Evolutionary conservation across 2,113 vertebrate species (phyloP), one percentile per base, ranked within the genome.

Genomic region (Clupea harengus): DNA sequence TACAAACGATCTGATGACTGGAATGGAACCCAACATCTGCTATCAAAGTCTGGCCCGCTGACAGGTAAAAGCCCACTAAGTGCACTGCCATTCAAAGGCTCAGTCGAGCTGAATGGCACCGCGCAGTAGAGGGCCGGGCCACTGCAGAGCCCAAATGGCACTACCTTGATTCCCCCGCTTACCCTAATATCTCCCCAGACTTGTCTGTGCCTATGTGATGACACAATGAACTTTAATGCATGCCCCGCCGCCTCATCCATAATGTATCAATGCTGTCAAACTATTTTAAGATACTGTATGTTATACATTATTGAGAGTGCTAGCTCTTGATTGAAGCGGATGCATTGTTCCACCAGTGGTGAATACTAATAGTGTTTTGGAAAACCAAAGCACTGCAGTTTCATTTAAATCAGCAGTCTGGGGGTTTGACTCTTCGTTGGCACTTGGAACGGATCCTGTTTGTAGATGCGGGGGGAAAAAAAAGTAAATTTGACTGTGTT

Each of bases 261-360:
- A 39, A 75, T 75, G 67, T 17, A 75, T 75, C 67, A 9, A 9
- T 39, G 28, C 67, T 75, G 67, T 75, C 67, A 75, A 28, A 75
- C 67, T 75, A 75, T 75, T 75, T 75, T 39, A 32, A 75, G 67
- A 75, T 75, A 75, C 67, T 75, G 67, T 39, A 75, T 75, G 67
- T 39, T 75, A 84, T 80, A 85, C 52, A 47, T 84, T 72, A 87
- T 32, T 60, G 84, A 64, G 57, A 50, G 86, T 25, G 83, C 85
- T 85, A 46, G 47, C 64, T 32, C 86, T 87, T 87, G 88, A 89
- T 90, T 86, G 81, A 60, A 72, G 90, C 47, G 81, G 83, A 17
- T 52, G 82, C 78, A 82, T 83, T 17, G 57, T 75, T 81, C 88
- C 47, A 52, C 52, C 67, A 39, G 67, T 15, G 13, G 13, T 39